These are phyloP conservation scores for Trachymyrmex cornetzi DNA, from an alignment of 1,140 invertebrate genomes.

Conservation along the genomic window DNA sequence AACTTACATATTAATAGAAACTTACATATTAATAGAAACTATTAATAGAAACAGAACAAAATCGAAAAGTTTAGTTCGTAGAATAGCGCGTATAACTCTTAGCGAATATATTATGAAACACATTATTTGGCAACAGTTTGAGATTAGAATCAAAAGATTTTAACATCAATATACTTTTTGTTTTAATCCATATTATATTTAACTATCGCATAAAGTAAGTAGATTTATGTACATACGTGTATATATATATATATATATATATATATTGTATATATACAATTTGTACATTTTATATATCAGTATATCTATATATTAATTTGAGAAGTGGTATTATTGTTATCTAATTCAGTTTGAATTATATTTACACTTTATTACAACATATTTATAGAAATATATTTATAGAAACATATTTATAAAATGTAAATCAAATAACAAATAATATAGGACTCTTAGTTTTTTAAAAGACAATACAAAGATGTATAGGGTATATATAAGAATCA, in stretches of 20 bases:
- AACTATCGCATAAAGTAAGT: background rate
- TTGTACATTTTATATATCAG: background rate
- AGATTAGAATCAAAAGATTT: conserved; percentile 34
- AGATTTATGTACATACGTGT: background rate
- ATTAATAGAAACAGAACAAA: background rate
- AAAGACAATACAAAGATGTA: too few species aligned
- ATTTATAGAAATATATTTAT: too few species aligned
- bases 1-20: background rate
- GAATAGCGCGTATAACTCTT: background rate
- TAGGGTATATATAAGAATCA: too few species aligned
- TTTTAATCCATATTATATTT: background rate
- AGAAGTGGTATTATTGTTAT: background rate
- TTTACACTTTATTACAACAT: background rate
- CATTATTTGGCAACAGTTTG: background rate
- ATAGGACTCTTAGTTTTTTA: too few species aligned
- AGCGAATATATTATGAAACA: conserved; percentile 19
- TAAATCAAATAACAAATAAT: too few species aligned
- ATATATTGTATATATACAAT: background rate
- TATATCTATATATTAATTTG: background rate
- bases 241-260: too few species aligned
- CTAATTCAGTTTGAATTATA: background rate
- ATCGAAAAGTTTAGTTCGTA: background rate
- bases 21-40: background rate
- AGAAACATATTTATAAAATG: too few species aligned
- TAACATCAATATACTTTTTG: conserved; percentile 5